Percentiles rank a stretch among this genome's conserved stretches.
These are phyloP conservation scores for Euwallacea similis DNA, from an alignment of 1,140 invertebrate genomes.

Conservation along the genomic window DNA sequence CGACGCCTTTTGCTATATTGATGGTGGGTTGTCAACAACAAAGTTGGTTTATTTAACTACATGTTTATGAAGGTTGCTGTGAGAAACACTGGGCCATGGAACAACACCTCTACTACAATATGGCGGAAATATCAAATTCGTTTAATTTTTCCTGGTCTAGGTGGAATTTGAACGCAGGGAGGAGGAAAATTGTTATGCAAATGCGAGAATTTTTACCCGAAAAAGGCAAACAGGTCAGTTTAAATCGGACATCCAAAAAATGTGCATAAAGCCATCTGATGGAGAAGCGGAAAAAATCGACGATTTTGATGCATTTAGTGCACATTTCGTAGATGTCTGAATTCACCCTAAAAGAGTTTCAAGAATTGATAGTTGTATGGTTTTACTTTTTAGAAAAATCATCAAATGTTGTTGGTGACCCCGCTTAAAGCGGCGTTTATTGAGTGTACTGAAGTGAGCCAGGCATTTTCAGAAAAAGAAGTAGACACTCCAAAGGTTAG, in stretches of 20 bases:
- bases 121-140: constrained; percentile 73
- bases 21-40: constrained; percentile 53
- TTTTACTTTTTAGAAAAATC: constrained; percentile 54
- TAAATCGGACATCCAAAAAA: background rate
- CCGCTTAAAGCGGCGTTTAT: constrained; percentile 64
- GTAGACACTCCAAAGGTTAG: constrained; percentile 58
- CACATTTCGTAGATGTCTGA: background rate
- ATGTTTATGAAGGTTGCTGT: constrained; percentile 54
- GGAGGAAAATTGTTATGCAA: constrained; percentile 71
- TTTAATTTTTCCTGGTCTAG: constrained; percentile 88
- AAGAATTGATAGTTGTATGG: no score
- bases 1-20: constrained; percentile 82
- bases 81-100: constrained; percentile 76
- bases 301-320: background rate
- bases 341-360: no score
- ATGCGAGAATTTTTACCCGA: constrained; percentile 67
- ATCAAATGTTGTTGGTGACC: constrained; percentile 63
- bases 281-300: background rate
- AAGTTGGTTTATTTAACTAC: constrained; percentile 4
- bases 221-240: constrained; percentile 58
- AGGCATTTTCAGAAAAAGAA: constrained; percentile 63
- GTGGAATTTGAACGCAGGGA: constrained; percentile 74
- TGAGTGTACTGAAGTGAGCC: constrained; percentile 71
- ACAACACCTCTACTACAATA: constrained; percentile 79
- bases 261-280: background rate